Evolutionary conservation across 2,797 vertebrate genomes (phyloP), one percentile per base, ranked within the genome.

Genomic region (Garrulus glandarius): DNA sequence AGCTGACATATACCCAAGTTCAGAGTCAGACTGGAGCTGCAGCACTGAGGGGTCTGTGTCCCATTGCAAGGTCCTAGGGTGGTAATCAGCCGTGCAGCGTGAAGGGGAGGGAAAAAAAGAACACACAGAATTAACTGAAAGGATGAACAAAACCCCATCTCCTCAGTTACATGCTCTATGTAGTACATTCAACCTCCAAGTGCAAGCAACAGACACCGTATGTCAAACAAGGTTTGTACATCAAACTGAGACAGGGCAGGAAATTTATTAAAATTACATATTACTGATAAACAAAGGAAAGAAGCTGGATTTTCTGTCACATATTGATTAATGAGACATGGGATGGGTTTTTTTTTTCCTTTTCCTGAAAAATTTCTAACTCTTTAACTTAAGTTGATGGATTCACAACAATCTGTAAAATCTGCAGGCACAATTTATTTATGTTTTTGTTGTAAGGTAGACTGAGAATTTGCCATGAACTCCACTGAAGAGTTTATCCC

Each of bases 1-100:
- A 98, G 97, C 97, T 94, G 98, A 98, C 96, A 98, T 98, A 97
- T 99, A 99, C 99, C 99, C 99, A 96, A 99, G 98, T 98, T 99
- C 99, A 97, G 99, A 99, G 98, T 99, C 99, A 95, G 98, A 99
- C 98, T 99, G 99, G 98, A 99, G 99, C 98, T 99, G 99, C 94
- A 99, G 98, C 98, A 99, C 99, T 98, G 99, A 99, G 96, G 99
- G 99, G 98, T 99, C 99, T 98, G 99, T 99, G 98, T 99, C 99
- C 99, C 99, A 99, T 97, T 99, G 99, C 98, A 99, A 98, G 95
- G 99, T 99, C 99, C 99, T 99, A 98, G 82, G 95, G 96, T 96
- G 84, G 96, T 96, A 98, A 98, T 97, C 98, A 98, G 98, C 98
- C 94, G 97, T 92, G 98, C 97, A 98, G 98, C 97, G 98, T 97